These are phyloP conservation scores for Prostheceraeus crozeri DNA, from an alignment of 2,888 invertebrate species.

Conservation along the genomic window DNA sequence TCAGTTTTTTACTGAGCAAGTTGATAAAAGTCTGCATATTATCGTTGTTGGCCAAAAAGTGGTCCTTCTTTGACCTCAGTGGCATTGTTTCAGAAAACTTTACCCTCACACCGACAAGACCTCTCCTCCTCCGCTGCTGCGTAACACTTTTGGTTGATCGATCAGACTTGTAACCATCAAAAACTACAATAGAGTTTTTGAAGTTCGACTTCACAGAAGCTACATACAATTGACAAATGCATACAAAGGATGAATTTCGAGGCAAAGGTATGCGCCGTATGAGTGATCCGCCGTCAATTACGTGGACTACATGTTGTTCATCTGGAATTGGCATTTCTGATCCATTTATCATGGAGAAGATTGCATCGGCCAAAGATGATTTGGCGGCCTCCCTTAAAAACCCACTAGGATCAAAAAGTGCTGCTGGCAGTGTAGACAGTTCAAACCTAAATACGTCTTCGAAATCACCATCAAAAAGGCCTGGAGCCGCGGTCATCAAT, in stretches of 20 bases:
- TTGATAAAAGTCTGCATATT: slow-evolving; percentile 44
- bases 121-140: slow-evolving; percentile 23
- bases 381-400: slow-evolving; percentile 41
- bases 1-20: slow-evolving; percentile 37
- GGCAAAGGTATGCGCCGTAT: neutral
- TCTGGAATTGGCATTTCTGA: too few species aligned
- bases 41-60: slow-evolving; percentile 42
- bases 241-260: too few species aligned
- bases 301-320: too few species aligned
- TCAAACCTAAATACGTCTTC: slow-evolving; percentile 41
- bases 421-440: slow-evolving; percentile 41
- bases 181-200: slow-evolving; percentile 15
- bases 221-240: slow-evolving; percentile 11
- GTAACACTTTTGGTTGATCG: slow-evolving; percentile 23
- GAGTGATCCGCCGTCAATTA: too few species aligned
- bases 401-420: slow-evolving; percentile 42
- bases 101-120: slow-evolving; percentile 38
- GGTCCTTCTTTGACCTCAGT: slow-evolving; percentile 42
- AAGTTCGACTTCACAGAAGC: slow-evolving; percentile 14
- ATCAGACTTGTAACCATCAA: slow-evolving; percentile 26
- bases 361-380: slow-evolving; percentile 41
- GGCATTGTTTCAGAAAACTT: slow-evolving; percentile 40
- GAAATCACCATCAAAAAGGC: too few species aligned
- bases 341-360: slow-evolving; percentile 42
- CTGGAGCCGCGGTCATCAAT: too few species aligned